Conservation (phyloP, 1,140 invertebrate species). For the Mya arenaria region DNA sequence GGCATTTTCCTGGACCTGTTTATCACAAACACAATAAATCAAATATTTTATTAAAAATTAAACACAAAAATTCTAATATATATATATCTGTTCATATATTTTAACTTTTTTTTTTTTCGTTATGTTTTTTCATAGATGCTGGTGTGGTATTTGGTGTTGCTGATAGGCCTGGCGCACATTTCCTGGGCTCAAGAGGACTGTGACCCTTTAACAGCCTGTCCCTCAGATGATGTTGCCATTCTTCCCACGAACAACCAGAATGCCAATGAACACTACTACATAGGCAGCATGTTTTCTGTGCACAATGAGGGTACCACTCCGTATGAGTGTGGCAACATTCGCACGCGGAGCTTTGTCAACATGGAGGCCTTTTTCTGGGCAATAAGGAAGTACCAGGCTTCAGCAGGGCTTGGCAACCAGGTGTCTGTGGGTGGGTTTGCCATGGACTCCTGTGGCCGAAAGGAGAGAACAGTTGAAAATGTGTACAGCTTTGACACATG, state of each 20-base stretch:
- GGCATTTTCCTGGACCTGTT: too few species aligned
- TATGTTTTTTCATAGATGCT: slow-evolving; percentile 35
- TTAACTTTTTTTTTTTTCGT: not conserved
- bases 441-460: slow-evolving; percentile 68
- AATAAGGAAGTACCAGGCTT: slow-evolving; percentile 56
- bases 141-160: slow-evolving; percentile 4
- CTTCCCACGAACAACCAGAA: slow-evolving; percentile 1
- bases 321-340: slow-evolving; percentile 57
- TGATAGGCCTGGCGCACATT: not conserved
- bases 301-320: slow-evolving; percentile 59
- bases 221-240: slow-evolving; percentile 43
- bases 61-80: too few species aligned
- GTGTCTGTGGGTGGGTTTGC: slow-evolving; percentile 69
- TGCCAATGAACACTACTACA: slow-evolving; percentile 62
- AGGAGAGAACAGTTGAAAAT: slow-evolving; percentile 66
- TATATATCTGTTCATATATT: too few species aligned
- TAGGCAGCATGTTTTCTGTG: slow-evolving; percentile 70
- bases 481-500: slow-evolving; percentile 68
- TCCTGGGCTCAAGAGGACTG: slow-evolving; percentile 49
- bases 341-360: slow-evolving; percentile 61
- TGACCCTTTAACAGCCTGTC: slow-evolving; percentile 32
- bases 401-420: not conserved
- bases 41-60: too few species aligned
- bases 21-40: too few species aligned
- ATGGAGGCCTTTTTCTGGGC: slow-evolving; percentile 76